Evolutionary conservation across 2,113 vertebrate species (phyloP).

Genomic region (Glaucomys volans): DNA sequence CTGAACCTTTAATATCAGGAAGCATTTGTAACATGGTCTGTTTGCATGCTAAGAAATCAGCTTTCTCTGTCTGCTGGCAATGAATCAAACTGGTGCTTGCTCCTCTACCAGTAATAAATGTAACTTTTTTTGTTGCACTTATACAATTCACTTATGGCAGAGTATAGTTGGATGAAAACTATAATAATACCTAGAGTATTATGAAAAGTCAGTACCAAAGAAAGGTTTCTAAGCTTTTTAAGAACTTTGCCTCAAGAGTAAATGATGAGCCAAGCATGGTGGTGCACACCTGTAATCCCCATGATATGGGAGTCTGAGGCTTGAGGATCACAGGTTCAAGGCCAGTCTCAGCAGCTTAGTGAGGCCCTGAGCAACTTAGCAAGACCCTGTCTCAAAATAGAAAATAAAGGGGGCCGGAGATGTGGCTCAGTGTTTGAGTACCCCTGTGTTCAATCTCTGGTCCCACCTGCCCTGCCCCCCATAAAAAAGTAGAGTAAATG

Average conservation of each 20-base stretch:
- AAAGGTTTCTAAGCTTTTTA: not conserved
- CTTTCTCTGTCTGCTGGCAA: not conserved
- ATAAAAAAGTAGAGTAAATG: not conserved
- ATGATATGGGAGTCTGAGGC: no score
- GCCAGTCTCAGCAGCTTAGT: no score
- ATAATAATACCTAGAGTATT: not conserved
- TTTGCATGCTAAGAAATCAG: not conserved
- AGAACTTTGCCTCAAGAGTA: not conserved
- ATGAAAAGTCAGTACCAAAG: not conserved
- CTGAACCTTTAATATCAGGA: not conserved
- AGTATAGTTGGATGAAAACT: not conserved
- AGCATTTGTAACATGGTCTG: slow-evolving; percentile 1
- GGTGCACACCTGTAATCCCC: no score
- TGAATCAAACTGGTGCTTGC: not conserved
- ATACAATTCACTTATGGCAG: not conserved
- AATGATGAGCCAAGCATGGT: not conserved
- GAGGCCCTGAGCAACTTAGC: no score
- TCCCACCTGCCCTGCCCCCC: no score
- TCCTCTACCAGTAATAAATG: not conserved
- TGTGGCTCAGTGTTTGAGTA: no score
- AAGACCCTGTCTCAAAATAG: no score
- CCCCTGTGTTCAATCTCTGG: no score
- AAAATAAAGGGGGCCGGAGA: no score
- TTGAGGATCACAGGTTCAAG: no score
- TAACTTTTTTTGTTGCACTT: not conserved